These are phyloP conservation scores for Drosophila quinaria DNA, from an alignment of 2,888 invertebrate genomes.

Conservation along the genomic window DNA sequence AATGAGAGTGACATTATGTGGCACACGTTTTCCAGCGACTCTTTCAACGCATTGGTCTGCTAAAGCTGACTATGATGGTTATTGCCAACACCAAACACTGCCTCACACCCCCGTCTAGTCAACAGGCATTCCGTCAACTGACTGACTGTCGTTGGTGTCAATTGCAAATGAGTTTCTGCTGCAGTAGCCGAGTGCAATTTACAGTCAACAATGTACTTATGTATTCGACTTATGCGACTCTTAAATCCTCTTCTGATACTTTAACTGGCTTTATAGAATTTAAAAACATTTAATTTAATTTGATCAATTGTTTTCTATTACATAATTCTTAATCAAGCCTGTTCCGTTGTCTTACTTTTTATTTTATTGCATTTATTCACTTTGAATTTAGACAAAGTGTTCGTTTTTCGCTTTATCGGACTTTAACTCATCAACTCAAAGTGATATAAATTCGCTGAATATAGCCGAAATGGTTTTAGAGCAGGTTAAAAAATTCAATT, in stretches of 20 bases:
- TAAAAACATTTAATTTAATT: no score
- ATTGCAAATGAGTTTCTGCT: slow-evolving; percentile 75
- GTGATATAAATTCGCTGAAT: no score
- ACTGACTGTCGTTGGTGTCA: slow-evolving; percentile 62
- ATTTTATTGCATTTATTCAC: no score
- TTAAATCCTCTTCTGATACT: slow-evolving; percentile 7
- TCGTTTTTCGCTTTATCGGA: no score
- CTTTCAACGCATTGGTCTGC: slow-evolving; percentile 30
- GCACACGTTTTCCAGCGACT: slow-evolving; percentile 66
- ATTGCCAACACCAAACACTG: slow-evolving; percentile 29
- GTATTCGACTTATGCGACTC: slow-evolving; percentile 2
- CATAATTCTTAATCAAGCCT: no score
- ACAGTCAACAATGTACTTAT: not conserved
- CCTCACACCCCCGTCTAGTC: not conserved
- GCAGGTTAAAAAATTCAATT: no score
- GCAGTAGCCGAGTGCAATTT: slow-evolving; percentile 28
- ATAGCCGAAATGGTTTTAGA: no score
- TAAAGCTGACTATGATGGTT: slow-evolving; percentile 33
- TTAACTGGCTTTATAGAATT: not conserved
- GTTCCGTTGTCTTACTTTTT: no score
- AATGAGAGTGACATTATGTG: slow-evolving; percentile 77
- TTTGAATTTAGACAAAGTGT: no score
- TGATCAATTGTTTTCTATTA: no score
- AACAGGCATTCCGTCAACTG: slow-evolving; percentile 28
- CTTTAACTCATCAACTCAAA: no score